Evolutionary conservation across 2,888 invertebrate species (phyloP).

Genomic region (Dicycla oo): DNA sequence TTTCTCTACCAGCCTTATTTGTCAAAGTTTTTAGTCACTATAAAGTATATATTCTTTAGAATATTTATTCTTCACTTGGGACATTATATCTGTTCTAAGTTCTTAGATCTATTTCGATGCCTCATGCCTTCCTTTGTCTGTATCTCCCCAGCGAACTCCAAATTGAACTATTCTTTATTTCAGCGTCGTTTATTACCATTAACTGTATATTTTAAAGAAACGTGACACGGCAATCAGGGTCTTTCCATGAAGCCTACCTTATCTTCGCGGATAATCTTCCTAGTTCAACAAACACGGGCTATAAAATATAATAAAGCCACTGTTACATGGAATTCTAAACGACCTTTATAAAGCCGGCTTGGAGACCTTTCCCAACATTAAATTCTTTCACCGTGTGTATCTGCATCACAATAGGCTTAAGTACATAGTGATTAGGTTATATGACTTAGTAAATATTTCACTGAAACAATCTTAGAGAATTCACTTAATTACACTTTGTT

Average conservation of each 20-base stretch:
- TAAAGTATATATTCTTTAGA: neutral
- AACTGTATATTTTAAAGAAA: slow-evolving; percentile 36
- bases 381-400: slow-evolving; percentile 65
- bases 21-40: neutral
- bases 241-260: slow-evolving; percentile 42
- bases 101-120: neutral
- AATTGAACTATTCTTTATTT: slow-evolving; percentile 28
- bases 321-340: slow-evolving; percentile 57
- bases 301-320: slow-evolving; percentile 54
- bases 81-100: neutral
- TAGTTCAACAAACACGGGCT: slow-evolving; percentile 52
- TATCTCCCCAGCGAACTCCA: neutral
- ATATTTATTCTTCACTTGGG: neutral
- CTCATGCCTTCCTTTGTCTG: slow-evolving; percentile 1
- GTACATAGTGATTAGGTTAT: slow-evolving; percentile 68
- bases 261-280: slow-evolving; percentile 52
- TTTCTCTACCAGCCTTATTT: neutral
- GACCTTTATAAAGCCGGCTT: slow-evolving; percentile 64
- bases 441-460: slow-evolving; percentile 64
- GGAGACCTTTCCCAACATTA: slow-evolving; percentile 71
- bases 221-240: slow-evolving; percentile 12
- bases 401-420: slow-evolving; percentile 70
- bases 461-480: slow-evolving; percentile 54
- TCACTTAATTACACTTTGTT: neutral
- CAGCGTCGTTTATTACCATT: slow-evolving; percentile 11